Conservation (phyloP, 2,797 vertebrate species). For the Sebastolobus altivelis region DNA sequence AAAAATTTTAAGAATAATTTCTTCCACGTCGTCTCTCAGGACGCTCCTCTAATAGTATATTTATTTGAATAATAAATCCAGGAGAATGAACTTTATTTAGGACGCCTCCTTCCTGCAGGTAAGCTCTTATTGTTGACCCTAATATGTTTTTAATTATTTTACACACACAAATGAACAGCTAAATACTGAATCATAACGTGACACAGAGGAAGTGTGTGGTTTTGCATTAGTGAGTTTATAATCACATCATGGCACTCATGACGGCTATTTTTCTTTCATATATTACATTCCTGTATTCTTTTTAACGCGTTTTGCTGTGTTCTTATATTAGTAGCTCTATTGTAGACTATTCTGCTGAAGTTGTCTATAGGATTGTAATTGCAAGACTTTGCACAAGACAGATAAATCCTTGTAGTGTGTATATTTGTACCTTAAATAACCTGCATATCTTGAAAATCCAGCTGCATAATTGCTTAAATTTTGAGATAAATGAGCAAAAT, state of each 20-base stretch:
- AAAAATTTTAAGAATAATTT: too few species aligned
- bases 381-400: background rate
- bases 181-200: background rate
- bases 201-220: background rate
- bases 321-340: background rate
- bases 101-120: constrained; percentile 60
- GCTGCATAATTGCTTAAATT: background rate
- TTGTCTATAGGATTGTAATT: background rate
- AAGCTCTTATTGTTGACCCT: constrained; percentile 2
- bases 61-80: background rate
- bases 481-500: background rate
- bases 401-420: background rate
- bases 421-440: background rate
- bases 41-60: background rate
- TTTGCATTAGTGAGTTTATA: background rate
- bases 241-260: background rate
- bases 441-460: background rate
- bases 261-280: background rate
- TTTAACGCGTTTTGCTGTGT: background rate
- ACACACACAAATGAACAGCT: background rate
- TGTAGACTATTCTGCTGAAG: background rate
- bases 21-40: too few species aligned
- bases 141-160: background rate
- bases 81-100: constrained; percentile 55
- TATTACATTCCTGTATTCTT: background rate